Evolutionary conservation across 2,888 invertebrate species (phyloP).

Genomic region (Caenorhabditis sp.): DNA sequence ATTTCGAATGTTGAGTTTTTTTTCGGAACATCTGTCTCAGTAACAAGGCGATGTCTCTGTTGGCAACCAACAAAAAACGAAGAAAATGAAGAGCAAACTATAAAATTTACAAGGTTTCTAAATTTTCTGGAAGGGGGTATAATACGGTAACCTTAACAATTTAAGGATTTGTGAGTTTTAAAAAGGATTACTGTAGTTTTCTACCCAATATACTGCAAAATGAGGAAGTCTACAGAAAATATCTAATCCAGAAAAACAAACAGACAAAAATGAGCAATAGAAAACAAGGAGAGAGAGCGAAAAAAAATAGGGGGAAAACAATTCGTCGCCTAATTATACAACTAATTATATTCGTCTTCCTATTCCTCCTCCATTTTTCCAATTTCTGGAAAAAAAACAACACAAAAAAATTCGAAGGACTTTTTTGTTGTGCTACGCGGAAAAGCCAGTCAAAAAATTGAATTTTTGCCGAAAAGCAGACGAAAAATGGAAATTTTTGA

Average conservation of each 20-base stretch:
- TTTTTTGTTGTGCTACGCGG: neutral
- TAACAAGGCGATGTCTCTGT: too few relatives aligned
- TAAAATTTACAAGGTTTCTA: too few relatives aligned
- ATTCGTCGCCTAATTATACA: constrained; percentile 47
- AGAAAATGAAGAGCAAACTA: neutral
- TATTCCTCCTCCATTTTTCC: neutral
- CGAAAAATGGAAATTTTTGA: neutral
- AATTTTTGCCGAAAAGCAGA: neutral
- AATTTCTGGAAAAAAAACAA: neutral
- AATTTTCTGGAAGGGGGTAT: too few relatives aligned
- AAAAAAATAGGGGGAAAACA: constrained; percentile 30
- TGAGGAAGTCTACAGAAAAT: too few relatives aligned
- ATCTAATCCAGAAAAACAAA: neutral
- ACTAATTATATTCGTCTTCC: constrained; percentile 43
- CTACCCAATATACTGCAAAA: too few relatives aligned
- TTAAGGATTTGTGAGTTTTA: too few relatives aligned
- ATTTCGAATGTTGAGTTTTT: neutral
- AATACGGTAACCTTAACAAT: too few relatives aligned
- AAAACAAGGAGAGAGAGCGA: constrained; percentile 8
- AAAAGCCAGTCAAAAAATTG: neutral
- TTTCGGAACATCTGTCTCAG: too few relatives aligned
- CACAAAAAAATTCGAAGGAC: neutral
- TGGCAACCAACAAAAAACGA: neutral
- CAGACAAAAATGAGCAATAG: neutral
- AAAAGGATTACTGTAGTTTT: too few relatives aligned